phyloP scores from a whole-genome alignment of 2,888 invertebrate genomes.

The Cataglyphis altisquamis region DNA sequence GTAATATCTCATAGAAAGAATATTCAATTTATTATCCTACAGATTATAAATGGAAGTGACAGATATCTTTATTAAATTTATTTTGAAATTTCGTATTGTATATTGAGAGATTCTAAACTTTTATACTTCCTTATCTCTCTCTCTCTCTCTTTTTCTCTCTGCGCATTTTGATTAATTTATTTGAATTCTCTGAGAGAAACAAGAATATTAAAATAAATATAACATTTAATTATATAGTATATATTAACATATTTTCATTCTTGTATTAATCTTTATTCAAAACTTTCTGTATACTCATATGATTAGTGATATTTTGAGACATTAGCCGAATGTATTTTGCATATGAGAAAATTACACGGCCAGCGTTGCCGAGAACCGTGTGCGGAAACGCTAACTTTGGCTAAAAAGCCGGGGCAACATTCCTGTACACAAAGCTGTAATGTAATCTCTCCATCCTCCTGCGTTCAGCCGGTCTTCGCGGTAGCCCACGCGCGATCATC shows the following conservation, averaged over 20 bases:
- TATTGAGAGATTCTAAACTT: background rate
- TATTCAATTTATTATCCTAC: constrained; percentile 5
- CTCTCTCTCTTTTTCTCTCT: background rate
- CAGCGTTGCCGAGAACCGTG: constrained; percentile 3
- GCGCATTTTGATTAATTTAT: background rate
- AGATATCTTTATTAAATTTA: background rate
- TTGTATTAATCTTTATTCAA: background rate
- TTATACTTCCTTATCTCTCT: background rate
- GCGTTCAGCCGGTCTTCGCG: constrained; percentile 29
- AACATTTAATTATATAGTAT: background rate
- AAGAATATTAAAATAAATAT: too few species aligned
- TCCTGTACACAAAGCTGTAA: constrained; percentile 45
- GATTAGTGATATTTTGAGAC: background rate
- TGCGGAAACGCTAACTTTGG: constrained; percentile 22
- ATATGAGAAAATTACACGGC: constrained; percentile 6
- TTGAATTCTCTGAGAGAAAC: background rate
- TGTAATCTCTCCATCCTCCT: constrained; percentile 50
- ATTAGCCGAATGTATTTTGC: background rate
- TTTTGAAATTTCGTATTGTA: background rate
- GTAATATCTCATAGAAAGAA: constrained; percentile 3
- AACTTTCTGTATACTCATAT: background rate
- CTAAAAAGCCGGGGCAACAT: constrained; percentile 40
- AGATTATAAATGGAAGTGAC: background rate
- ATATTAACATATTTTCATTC: background rate
- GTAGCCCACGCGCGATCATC: constrained; percentile 48